A percentile compares a stretch with the other conserved stretches of the same genome.
Conservation (phyloP, 1,140 invertebrate genomes). For the Camponotus pennsylvanicus region DNA sequence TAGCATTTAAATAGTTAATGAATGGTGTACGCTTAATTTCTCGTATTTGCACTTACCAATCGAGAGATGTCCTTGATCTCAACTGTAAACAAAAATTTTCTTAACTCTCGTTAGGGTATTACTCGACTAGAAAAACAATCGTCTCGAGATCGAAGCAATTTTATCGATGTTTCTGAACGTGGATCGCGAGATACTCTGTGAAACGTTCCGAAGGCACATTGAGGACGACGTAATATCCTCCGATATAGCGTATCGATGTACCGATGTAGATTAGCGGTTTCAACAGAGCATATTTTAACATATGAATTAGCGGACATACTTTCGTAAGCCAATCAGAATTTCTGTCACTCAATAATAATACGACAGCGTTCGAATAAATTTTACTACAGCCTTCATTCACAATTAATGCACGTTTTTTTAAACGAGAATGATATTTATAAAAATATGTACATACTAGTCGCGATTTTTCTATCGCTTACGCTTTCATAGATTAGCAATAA, state of each 20-base stretch:
- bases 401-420: neutral
- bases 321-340: neutral
- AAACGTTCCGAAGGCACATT: neutral
- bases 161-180: neutral
- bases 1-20: neutral
- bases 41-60: neutral
- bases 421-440: neutral
- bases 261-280: neutral
- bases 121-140: neutral
- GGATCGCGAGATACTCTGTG: neutral
- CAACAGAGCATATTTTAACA: constrained; percentile 33
- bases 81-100: neutral
- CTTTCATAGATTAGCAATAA: neutral
- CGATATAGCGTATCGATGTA: too few species aligned
- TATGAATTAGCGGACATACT: neutral
- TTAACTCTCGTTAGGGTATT: neutral
- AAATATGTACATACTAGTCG: neutral
- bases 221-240: neutral
- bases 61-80: constrained; percentile 8
- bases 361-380: neutral
- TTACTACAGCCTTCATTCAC: neutral
- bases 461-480: neutral
- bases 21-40: neutral
- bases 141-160: neutral
- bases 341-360: constrained; percentile 24